Evolutionary conservation across 2,797 vertebrate species (phyloP).

Genomic region (Sardinella longiceps): DNA sequence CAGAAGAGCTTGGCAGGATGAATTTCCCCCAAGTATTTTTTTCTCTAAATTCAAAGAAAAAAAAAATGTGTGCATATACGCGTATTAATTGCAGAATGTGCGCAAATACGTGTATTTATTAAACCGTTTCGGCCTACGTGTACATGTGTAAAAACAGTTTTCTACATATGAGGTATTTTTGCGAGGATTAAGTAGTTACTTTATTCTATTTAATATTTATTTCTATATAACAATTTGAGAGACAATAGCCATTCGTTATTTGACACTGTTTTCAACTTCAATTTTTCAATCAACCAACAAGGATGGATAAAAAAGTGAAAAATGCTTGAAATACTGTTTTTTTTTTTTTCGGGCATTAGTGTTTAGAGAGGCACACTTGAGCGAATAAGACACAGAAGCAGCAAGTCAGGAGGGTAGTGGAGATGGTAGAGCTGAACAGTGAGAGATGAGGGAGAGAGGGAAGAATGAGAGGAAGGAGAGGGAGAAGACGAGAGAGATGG

Average conservation of each 20-base stretch:
- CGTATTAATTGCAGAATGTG: too few relatives aligned
- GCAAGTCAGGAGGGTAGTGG: neutral
- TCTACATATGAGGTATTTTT: neutral
- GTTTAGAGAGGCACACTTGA: neutral
- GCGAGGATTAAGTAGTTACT: neutral
- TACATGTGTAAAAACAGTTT: neutral
- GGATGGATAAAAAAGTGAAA: neutral
- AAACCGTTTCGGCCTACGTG: neutral
- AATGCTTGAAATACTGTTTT: neutral
- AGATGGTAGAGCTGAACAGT: neutral
- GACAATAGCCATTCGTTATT: neutral
- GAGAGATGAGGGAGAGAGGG: slow-evolving; percentile 35
- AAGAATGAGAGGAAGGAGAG: slow-evolving; percentile 18
- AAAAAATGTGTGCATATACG: too few relatives aligned
- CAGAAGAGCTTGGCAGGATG: slow-evolving; percentile 1
- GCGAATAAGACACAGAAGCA: neutral
- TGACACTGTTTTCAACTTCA: neutral
- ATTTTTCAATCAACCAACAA: neutral
- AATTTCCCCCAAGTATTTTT: neutral
- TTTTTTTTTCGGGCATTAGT: neutral
- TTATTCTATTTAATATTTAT: too few relatives aligned
- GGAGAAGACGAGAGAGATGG: slow-evolving; percentile 21
- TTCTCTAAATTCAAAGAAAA: neutral
- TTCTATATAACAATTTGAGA: too few relatives aligned
- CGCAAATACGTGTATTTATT: neutral